phyloP scores from a whole-genome alignment of 2,888 invertebrate genomes.

The Pachycephus smyrnensis region DNA sequence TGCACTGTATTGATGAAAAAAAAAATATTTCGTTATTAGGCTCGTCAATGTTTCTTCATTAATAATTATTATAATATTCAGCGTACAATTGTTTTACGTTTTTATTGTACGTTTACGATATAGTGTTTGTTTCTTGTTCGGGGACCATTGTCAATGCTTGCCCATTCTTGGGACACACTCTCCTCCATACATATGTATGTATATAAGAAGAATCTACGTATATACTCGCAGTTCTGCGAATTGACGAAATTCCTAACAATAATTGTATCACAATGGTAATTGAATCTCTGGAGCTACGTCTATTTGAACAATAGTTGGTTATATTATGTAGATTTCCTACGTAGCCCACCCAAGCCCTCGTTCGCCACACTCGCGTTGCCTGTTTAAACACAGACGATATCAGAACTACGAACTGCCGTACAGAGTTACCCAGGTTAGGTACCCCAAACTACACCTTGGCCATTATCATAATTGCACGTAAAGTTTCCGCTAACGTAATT shows the following conservation, averaged over 20 bases:
- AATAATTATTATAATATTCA: background rate
- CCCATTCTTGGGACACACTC: background rate
- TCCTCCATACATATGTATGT: slow-evolving; percentile 64
- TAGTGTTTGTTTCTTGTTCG: background rate
- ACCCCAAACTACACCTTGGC: slow-evolving; percentile 49
- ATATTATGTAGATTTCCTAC: slow-evolving; percentile 67
- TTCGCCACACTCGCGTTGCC: slow-evolving; percentile 59
- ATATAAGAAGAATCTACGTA: slow-evolving; percentile 56
- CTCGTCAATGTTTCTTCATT: background rate
- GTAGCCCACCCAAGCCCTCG: slow-evolving; percentile 44
- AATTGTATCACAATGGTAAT: slow-evolving; percentile 68
- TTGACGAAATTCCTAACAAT: slow-evolving; percentile 68
- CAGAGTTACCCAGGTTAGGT: slow-evolving; percentile 42
- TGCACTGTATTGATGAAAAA: background rate
- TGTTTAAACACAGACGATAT: slow-evolving; percentile 67
- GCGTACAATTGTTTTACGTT: background rate
- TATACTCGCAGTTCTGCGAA: slow-evolving; percentile 54
- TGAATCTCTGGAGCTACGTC: slow-evolving; percentile 67
- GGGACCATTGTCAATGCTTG: background rate
- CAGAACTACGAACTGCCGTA: slow-evolving; percentile 62
- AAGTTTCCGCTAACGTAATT: slow-evolving; percentile 29
- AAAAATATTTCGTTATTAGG: background rate
- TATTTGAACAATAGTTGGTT: slow-evolving; percentile 68
- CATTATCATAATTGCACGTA: slow-evolving; percentile 64
- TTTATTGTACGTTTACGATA: background rate